Evolutionary conservation across 2,113 vertebrate genomes (phyloP).

Genomic region (Benthochromis sp.): DNA sequence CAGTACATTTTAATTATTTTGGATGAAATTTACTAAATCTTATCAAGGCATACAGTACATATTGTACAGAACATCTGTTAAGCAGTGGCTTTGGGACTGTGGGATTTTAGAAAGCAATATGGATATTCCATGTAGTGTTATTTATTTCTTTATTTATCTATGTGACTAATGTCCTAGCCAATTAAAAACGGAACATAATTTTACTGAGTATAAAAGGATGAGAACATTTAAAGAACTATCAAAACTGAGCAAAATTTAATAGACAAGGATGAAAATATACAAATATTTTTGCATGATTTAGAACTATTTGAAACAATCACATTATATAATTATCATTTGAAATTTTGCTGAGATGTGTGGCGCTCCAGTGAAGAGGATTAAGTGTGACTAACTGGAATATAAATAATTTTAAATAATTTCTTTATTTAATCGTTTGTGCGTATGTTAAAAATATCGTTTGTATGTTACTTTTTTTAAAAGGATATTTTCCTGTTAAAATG

Average conservation of each 20-base stretch:
- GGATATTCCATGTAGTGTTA: not conserved
- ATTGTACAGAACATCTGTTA: not conserved
- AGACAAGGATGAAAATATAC: not conserved
- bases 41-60: not conserved
- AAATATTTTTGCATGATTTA: not conserved
- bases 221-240: not conserved
- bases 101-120: not conserved
- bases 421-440: not conserved
- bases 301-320: not conserved
- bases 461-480: not conserved
- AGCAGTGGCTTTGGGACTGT: not conserved
- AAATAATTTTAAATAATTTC: not conserved
- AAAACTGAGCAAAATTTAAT: not conserved
- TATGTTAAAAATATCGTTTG: not conserved
- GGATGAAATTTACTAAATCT: not conserved
- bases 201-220: not conserved
- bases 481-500: not conserved
- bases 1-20: not conserved
- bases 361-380: not conserved
- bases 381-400: not conserved
- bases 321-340: not conserved
- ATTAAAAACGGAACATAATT: not conserved
- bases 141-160: not conserved
- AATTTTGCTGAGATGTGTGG: not conserved
- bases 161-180: not conserved